phyloP scores from a whole-genome alignment of 2,888 invertebrate species.

The Teleiodes luculella region DNA sequence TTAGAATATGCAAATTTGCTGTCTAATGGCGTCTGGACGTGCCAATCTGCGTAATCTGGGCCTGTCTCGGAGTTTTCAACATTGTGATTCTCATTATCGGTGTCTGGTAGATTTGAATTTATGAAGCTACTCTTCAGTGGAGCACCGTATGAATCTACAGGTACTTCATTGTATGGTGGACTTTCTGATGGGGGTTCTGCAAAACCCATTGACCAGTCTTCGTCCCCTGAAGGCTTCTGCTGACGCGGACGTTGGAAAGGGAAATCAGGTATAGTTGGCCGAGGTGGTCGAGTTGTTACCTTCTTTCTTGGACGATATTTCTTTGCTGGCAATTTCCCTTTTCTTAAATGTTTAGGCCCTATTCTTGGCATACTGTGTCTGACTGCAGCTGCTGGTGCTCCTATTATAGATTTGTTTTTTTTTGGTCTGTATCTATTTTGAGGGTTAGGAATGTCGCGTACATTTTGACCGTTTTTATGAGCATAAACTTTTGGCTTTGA shows the following conservation, averaged over 20 bases:
- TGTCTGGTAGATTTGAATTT: background rate
- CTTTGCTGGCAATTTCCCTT: conserved; percentile 23
- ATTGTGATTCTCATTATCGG: background rate
- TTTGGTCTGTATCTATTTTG: conserved; percentile 44
- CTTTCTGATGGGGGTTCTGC: conserved; percentile 53
- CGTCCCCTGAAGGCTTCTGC: conserved; percentile 17
- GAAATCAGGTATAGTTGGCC: background rate
- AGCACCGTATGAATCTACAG: conserved; percentile 53
- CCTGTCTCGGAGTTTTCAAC: background rate
- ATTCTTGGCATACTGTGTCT: background rate
- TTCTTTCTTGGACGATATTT: background rate
- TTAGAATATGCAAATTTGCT: background rate
- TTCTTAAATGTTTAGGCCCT: background rate
- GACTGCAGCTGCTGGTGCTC: no score
- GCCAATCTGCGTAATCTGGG: background rate
- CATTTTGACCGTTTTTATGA: background rate
- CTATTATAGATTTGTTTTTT: conserved; percentile 33
- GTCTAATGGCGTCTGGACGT: background rate
- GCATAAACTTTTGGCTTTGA: conserved; percentile 36
- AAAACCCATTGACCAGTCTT: conserved; percentile 42
- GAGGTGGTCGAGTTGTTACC: background rate
- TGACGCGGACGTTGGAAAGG: background rate
- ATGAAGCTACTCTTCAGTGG: conserved; percentile 33
- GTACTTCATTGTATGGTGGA: conserved; percentile 38
- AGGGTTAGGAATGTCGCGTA: conserved; percentile 29